Conservation (phyloP, 2,797 vertebrate genomes). For the Schizothorax lantsangensis region DNA sequence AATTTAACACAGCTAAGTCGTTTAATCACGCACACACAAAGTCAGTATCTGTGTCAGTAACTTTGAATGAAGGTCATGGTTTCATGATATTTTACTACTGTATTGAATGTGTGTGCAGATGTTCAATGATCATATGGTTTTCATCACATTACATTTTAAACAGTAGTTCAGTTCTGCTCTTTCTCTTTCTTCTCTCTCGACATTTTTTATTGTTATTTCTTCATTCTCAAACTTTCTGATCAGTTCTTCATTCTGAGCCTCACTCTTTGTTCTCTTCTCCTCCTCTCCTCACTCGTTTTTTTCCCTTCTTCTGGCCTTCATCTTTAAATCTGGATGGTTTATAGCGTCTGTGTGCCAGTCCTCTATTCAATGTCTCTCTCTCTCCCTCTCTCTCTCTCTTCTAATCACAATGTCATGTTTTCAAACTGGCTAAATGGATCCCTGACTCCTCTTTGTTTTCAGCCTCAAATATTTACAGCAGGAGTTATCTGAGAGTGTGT, state of each 20-base stretch:
- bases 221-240: conserved; percentile 16
- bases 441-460: conserved; percentile 73
- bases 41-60: conserved; percentile 70
- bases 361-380: conserved; percentile 20
- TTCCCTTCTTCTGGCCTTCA: conserved; percentile 26
- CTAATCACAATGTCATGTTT: conserved; percentile 78
- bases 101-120: conserved; percentile 60
- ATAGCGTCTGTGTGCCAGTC: conserved; percentile 34
- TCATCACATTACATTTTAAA: conserved; percentile 75
- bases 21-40: not conserved
- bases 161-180: conserved; percentile 77
- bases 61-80: conserved; percentile 71
- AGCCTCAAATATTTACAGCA: conserved; percentile 80
- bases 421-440: conserved; percentile 75
- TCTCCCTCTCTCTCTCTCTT: conserved; percentile 56
- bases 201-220: conserved; percentile 7
- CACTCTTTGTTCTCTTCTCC: not conserved
- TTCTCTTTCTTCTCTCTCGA: not conserved
- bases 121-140: conserved; percentile 78
- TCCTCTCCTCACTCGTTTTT: conserved; percentile 2
- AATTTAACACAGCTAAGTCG: not conserved
- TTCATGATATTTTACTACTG: conserved; percentile 30
- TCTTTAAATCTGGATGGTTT: conserved; percentile 26
- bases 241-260: not conserved
- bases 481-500: conserved; percentile 72